Conservation (phyloP, 1,140 invertebrate genomes). For the Drosophila suzukii region DNA sequence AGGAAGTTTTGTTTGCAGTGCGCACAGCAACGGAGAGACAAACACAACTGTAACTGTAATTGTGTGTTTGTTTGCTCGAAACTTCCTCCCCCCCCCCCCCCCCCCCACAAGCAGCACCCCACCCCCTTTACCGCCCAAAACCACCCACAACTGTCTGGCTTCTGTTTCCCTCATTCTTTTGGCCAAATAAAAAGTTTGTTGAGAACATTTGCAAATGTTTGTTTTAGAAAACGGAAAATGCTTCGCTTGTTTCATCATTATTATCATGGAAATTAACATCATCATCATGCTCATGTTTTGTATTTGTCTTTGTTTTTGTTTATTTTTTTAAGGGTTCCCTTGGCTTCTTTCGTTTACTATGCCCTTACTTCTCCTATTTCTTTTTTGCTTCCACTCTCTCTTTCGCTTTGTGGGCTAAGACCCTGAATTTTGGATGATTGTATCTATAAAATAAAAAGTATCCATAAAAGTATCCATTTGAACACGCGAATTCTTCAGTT, state of each 20-base stretch:
- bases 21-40: conserved; percentile 58
- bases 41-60: conserved; percentile 62
- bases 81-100: conserved; percentile 28
- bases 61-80: conserved; percentile 62
- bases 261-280: conserved; percentile 30
- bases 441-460: neutral
- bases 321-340: conserved; percentile 23
- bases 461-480: too few species aligned
- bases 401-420: conserved; percentile 13
- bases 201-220: conserved; percentile 81
- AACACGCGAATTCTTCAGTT: too few species aligned
- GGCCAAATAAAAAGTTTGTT: conserved; percentile 75
- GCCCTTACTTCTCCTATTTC: conserved; percentile 19
- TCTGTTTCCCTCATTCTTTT: conserved; percentile 51
- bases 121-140: neutral
- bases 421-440: neutral
- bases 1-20: conserved; percentile 66
- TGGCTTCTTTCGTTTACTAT: conserved; percentile 58
- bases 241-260: conserved; percentile 71
- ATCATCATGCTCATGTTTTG: conserved; percentile 35
- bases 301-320: conserved; percentile 35
- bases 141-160: conserved; percentile 40
- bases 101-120: neutral
- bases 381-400: conserved; percentile 8
- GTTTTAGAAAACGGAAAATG: conserved; percentile 77